phyloP scores from a whole-genome alignment of 2,797 vertebrate genomes.

The Premnoplex brunnescens region DNA sequence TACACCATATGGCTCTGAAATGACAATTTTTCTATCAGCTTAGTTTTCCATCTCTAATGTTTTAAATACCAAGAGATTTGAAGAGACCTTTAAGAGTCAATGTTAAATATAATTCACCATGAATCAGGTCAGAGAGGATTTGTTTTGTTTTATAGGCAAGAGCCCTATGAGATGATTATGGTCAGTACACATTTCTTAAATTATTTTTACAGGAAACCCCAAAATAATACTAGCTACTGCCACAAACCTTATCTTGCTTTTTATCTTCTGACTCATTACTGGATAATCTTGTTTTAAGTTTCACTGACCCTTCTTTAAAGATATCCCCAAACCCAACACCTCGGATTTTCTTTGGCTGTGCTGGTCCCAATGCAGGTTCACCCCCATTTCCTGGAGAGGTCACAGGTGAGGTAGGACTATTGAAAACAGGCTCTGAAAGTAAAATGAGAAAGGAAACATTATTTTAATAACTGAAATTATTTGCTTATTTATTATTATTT shows the following conservation, averaged over 20 bases:
- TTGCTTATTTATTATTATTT: background rate
- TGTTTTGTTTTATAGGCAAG: background rate
- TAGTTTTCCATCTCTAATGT: background rate
- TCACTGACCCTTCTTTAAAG: conserved; percentile 92
- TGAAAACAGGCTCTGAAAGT: conserved; percentile 76
- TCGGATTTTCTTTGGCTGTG: conserved; percentile 92
- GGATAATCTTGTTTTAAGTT: conserved; percentile 83
- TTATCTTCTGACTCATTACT: conserved; percentile 86
- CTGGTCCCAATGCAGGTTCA: conserved; percentile 71
- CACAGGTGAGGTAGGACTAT: conserved; percentile 77
- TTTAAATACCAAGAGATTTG: background rate
- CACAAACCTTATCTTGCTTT: conserved; percentile 85
- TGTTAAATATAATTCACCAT: background rate
- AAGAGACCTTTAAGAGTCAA: background rate
- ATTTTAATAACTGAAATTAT: background rate
- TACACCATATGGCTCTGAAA: background rate
- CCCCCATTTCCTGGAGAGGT: conserved; percentile 76
- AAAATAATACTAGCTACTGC: background rate
- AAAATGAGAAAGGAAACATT: background rate
- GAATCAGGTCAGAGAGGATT: background rate
- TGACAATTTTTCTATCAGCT: background rate
- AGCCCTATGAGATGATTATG: background rate
- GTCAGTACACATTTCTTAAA: background rate
- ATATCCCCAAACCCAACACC: conserved; percentile 95
- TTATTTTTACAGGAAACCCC: background rate